phyloP scores from a whole-genome alignment of 2,113 vertebrate species.

The Ibidorhyncha struthersii region DNA sequence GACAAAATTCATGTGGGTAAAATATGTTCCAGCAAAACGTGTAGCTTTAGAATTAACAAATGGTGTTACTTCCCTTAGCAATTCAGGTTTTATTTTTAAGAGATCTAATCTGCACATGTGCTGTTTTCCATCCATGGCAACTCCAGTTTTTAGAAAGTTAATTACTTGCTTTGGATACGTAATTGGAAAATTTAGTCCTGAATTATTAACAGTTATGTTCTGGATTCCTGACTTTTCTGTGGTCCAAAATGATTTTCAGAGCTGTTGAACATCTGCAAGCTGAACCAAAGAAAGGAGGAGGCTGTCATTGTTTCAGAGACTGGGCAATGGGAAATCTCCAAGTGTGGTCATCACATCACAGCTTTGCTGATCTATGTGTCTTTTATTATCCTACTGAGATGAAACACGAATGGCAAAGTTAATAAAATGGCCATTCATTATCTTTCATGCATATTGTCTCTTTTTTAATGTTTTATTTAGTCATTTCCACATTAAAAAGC shows the following conservation, averaged over 20 bases:
- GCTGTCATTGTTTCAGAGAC: neutral
- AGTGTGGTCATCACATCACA: neutral
- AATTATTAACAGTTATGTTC: neutral
- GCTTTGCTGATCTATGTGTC: constrained; percentile 5
- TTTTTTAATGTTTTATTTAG: constrained; percentile 32
- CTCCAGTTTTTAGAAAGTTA: constrained; percentile 23
- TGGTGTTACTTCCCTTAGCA: constrained; percentile 16
- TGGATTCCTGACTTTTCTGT: neutral
- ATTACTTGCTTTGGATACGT: constrained; percentile 16
- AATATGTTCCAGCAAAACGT: neutral
- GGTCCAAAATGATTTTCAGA: neutral
- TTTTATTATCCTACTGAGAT: constrained; percentile 20
- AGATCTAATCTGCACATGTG: neutral
- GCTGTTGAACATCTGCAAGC: neutral
- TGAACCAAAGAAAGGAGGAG: neutral
- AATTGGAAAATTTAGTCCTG: neutral
- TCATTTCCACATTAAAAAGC: constrained; percentile 17
- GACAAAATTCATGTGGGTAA: constrained; percentile 27
- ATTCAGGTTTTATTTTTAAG: constrained; percentile 36
- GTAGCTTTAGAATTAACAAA: constrained; percentile 28
- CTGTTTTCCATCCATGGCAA: constrained; percentile 29
- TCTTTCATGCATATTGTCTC: constrained; percentile 14
- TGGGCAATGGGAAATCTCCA: neutral
- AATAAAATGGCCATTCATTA: constrained; percentile 38
- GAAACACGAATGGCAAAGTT: neutral